phyloP scores from a whole-genome alignment of 23 tunicate species.

The Ciona savignyi region DNA sequence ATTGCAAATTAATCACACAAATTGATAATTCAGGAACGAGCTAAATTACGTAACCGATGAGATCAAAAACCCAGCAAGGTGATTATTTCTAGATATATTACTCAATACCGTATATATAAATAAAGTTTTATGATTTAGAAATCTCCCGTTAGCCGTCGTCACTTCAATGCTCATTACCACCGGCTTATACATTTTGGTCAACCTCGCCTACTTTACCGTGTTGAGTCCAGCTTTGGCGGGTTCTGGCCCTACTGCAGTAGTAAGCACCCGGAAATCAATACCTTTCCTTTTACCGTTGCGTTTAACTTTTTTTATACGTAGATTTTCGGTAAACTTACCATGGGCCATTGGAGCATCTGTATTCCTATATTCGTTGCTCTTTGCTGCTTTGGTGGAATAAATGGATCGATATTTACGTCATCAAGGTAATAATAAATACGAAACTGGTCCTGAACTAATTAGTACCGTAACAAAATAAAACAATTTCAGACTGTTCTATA shows the following conservation, averaged over 20 bases:
- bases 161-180: constrained; percentile 16
- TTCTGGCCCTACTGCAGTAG: constrained; percentile 31
- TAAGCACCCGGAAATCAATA: too few species aligned
- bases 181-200: constrained; percentile 24
- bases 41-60: constrained; percentile 47
- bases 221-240: constrained; percentile 22
- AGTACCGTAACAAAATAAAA: neutral
- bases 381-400: constrained; percentile 52
- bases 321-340: constrained; percentile 25
- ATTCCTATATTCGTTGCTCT: constrained; percentile 37
- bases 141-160: constrained; percentile 42
- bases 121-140: constrained; percentile 9
- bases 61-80: constrained; percentile 41
- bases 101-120: neutral
- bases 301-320: neutral
- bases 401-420: constrained; percentile 45
- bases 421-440: constrained; percentile 1
- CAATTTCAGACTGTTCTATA: constrained; percentile 21
- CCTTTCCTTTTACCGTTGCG: too few species aligned
- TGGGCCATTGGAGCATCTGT: constrained; percentile 19
- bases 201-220: constrained; percentile 54
- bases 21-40: constrained; percentile 44
- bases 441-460: neutral
- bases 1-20: too few species aligned
- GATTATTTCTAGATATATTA: neutral